Evolutionary conservation across 2,888 invertebrate genomes (phyloP).

Genomic region (Leptodirus hochenwartii): DNA sequence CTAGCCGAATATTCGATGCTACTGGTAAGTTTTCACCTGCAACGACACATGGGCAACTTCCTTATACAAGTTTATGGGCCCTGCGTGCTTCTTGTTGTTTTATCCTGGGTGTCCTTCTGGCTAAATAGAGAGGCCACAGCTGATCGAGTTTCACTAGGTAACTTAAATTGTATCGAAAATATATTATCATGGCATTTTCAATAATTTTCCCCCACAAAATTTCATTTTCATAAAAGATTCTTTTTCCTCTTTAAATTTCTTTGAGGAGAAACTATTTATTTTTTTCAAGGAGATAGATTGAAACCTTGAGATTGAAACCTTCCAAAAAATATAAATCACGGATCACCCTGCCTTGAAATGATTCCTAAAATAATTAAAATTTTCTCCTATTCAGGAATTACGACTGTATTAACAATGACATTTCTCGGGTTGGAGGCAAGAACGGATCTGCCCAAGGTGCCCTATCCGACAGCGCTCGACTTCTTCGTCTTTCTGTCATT

Average conservation of each 20-base stretch:
- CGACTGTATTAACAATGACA: constrained; percentile 71
- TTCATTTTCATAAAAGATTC: constrained; percentile 2
- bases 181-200: constrained; percentile 9
- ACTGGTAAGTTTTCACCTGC: constrained; percentile 55
- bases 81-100: constrained; percentile 63
- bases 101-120: constrained; percentile 80
- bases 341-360: too few relatives aligned
- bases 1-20: constrained; percentile 55
- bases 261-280: neutral
- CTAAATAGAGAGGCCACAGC: constrained; percentile 70
- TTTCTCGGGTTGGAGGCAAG: constrained; percentile 64
- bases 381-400: constrained; percentile 40
- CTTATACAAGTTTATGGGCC: constrained; percentile 75
- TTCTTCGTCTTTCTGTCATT: constrained; percentile 70
- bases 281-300: too few relatives aligned
- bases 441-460: constrained; percentile 66
- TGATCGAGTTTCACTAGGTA: constrained; percentile 62
- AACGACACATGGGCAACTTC: constrained; percentile 73
- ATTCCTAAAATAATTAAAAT: too few relatives aligned
- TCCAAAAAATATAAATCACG: too few relatives aligned
- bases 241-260: constrained; percentile 1
- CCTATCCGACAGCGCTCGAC: constrained; percentile 73
- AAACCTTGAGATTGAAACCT: too few relatives aligned
- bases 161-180: constrained; percentile 11
- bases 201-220: constrained; percentile 4